Evolutionary conservation across 2,888 invertebrate species (phyloP), one percentile per base, ranked within the genome.

Genomic region (Tachystola acroxantha): DNA sequence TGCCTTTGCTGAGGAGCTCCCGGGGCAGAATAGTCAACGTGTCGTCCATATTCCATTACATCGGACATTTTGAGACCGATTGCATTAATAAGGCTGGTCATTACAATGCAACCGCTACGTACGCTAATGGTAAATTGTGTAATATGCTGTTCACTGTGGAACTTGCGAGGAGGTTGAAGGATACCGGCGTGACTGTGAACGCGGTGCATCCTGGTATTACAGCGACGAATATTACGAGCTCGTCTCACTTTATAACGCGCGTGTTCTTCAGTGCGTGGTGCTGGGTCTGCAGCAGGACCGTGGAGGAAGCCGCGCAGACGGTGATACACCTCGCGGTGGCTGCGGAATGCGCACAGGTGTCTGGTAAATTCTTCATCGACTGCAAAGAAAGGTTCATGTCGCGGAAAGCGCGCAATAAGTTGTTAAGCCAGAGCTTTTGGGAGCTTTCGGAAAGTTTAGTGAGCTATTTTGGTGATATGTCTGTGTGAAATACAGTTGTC

Each of bases 121-220:
- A 73, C 38, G 42, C 50, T 19, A 65, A 64, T 35, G 61, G 64
- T 34, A 74, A 73, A 45, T 45, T 74, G 20, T 64, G 60, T 40
- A 65, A 61, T 28, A 46, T 71, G n/a, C 39, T 70, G 6, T 59
- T 64, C 10, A 59, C 67, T n/a, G 59, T 62, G 35, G 67, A 72
- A 38, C 47, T 75, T 9, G 60, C 69, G 0, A 53, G 57, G 20
- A 50, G 57, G 25, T 41, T 70, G 6, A 32, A 48, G 16, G 64
- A 55, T 19, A 49, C 56, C 26, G 90, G 89, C 12, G 89, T 94
- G 0, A 92, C 91, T 0, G 93, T 89, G 0, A 94, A 94, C 61
- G 93, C 91, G 46, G 75, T 94, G 31, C 94, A 95, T 78, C 95
- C 95, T 0, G 95, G 95, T 11, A 88, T 93, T 76, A 91, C 94